Base-by-base conservation (phyloP, 2,797 vertebrate species). In the Megaceryle alcyon region DNA sequence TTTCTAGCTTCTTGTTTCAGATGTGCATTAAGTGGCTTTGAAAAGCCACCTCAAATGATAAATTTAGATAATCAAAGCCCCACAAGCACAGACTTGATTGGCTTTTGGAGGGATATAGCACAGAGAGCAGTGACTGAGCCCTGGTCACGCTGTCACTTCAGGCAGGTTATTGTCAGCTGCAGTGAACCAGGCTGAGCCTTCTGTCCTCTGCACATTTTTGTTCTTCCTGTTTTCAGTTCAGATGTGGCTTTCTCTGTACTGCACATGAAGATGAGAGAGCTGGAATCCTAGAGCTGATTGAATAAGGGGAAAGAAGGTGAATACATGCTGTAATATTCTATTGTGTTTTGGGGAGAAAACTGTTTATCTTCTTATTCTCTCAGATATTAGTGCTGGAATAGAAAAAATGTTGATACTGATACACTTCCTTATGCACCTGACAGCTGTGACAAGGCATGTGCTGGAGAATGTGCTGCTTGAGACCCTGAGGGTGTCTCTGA, bases 81-180 rank as follows among this genome's bases (percentile, higher is more conserved):
- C 0, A 0, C 25, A 39, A 37, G 19, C 14, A 9, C 6, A 31
- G 53, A 31, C 22, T 70, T 35, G 20, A 7, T 60, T 68, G 0
- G 5, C 26, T 72, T 26, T 35, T n/a, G 10, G 22, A 59, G 13
- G 19, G 31, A 3, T 8, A 6, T 2, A n/a, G 35, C 21, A 49
- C 17, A 16, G 48, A 56, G 29, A 78, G 59, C 63, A 75, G 46
- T 12, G 64, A 2, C 29, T 59, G 41, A 37, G 39, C 6, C 17
- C 28, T 70, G 37, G 12, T 22, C 59, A 12, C 1, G 0, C 3
- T 43, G 68, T 26, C 66, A 23, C 56, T 46, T 53, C 8, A 37
- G 51, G 35, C 28, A 49, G 60, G 41, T 54, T 43, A 3, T 53
- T 70, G 21, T 33, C 65, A 60, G 10, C 39, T 43, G 44, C 65